Percentiles rank a stretch among this genome's conserved stretches.
Evolutionary conservation across 1,140 invertebrate genomes (phyloP).

Genomic region (Platorchestia sp.): DNA sequence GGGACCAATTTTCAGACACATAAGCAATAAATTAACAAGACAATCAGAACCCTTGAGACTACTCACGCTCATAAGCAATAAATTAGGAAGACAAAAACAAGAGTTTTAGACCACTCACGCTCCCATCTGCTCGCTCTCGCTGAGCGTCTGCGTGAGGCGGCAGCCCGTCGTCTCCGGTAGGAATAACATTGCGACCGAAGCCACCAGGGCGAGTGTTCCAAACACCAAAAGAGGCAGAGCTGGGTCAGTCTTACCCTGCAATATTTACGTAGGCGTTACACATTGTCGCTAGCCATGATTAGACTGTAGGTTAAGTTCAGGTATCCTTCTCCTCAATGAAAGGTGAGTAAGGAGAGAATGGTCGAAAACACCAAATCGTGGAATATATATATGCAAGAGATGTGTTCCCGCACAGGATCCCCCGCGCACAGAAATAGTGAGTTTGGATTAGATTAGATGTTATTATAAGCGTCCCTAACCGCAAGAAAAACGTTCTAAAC

Average conservation of each 20-base stretch:
- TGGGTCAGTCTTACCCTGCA: slow-evolving; percentile 17
- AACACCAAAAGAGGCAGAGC: slow-evolving; percentile 23
- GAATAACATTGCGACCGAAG: slow-evolving; percentile 5
- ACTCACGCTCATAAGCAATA: neutral
- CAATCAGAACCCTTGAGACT: neutral
- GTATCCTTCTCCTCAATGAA: neutral
- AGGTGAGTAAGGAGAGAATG: too few relatives aligned
- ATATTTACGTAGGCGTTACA: too few relatives aligned
- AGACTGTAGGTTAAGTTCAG: neutral
- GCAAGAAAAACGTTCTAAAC: too few relatives aligned
- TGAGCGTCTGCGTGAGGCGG: neutral
- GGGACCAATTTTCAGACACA: neutral
- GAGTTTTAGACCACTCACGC: neutral
- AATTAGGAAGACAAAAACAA: neutral
- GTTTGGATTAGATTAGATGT: too few relatives aligned
- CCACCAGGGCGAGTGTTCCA: neutral
- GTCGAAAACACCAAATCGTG: too few relatives aligned
- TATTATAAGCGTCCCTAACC: too few relatives aligned
- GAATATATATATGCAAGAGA: too few relatives aligned
- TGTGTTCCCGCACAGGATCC: too few relatives aligned
- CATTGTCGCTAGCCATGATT: too few relatives aligned
- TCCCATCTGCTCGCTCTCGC: neutral
- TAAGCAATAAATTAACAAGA: neutral
- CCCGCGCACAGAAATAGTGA: too few relatives aligned
- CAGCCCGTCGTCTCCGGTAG: slow-evolving; percentile 1